Evolutionary conservation across 2,888 invertebrate species (phyloP).

Genomic region (Andrena fulva): DNA sequence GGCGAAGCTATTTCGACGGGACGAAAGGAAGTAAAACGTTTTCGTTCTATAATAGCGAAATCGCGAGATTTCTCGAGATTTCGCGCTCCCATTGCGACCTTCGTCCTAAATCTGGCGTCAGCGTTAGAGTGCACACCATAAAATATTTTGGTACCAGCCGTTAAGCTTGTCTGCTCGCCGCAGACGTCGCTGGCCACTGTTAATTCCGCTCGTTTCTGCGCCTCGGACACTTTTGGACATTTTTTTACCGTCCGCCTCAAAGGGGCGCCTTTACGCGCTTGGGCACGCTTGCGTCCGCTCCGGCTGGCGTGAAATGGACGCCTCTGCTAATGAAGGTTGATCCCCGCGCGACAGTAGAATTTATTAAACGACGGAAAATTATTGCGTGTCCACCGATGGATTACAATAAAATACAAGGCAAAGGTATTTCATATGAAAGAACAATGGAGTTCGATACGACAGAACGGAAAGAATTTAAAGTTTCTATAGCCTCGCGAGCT

Average conservation of each 20-base stretch:
- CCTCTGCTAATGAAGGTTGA: not conserved
- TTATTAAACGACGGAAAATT: not conserved
- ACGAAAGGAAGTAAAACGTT: not conserved
- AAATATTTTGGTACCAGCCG: conserved; percentile 64
- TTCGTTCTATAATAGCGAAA: conserved; percentile 25
- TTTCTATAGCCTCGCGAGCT: no score
- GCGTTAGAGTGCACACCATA: conserved; percentile 63
- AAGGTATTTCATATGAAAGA: no score
- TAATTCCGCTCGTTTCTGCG: conserved; percentile 46
- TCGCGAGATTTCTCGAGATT: conserved; percentile 33
- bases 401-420: no score
- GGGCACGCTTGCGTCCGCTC: not conserved
- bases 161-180: conserved; percentile 60
- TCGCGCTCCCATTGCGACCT: conserved; percentile 58
- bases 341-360: not conserved
- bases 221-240: conserved; percentile 31
- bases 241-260: conserved; percentile 41
- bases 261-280: conserved; percentile 7
- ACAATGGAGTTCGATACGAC: no score
- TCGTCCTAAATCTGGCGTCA: conserved; percentile 69
- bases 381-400: not conserved
- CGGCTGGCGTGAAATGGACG: not conserved
- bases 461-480: no score
- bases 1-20: not conserved
- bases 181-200: conserved; percentile 40